These are phyloP conservation scores for Seriola aureovittata DNA, from an alignment of 2,113 vertebrate genomes.

Conservation along the genomic window DNA sequence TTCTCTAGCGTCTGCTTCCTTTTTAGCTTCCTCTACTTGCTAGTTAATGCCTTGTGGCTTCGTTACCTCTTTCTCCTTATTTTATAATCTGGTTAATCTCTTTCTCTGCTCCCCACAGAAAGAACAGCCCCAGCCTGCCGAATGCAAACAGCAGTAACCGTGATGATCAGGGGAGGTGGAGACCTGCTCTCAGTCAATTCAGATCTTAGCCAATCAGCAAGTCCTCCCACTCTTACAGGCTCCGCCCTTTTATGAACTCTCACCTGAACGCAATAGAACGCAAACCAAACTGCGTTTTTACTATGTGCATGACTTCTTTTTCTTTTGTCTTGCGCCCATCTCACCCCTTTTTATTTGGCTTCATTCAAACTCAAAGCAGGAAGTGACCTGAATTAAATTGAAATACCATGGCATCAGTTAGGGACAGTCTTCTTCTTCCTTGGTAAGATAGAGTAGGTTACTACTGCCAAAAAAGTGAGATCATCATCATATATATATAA, in stretches of 20 bases:
- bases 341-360: slow-evolving; percentile 52
- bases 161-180: slow-evolving; percentile 78
- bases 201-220: slow-evolving; percentile 84
- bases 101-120: slow-evolving; percentile 83
- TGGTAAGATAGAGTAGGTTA: slow-evolving; percentile 49
- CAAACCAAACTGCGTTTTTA: slow-evolving; percentile 83
- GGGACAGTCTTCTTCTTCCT: slow-evolving; percentile 40
- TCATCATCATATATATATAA: slow-evolving; percentile 21
- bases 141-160: slow-evolving; percentile 98
- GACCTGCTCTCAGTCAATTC: slow-evolving; percentile 76
- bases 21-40: slow-evolving; percentile 18
- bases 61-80: not conserved
- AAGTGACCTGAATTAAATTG: slow-evolving; percentile 54
- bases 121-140: slow-evolving; percentile 93
- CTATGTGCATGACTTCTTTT: slow-evolving; percentile 89
- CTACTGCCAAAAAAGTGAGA: slow-evolving; percentile 64
- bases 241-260: slow-evolving; percentile 77
- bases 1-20: slow-evolving; percentile 43
- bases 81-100: slow-evolving; percentile 18
- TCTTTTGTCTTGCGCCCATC: slow-evolving; percentile 75
- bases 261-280: slow-evolving; percentile 77
- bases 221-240: slow-evolving; percentile 81
- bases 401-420: slow-evolving; percentile 41
- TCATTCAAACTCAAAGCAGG: slow-evolving; percentile 57
- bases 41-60: slow-evolving; percentile 20